These are phyloP conservation scores for Enteromius radiatus DNA, from an alignment of 2,797 vertebrate genomes.

Conservation along the genomic window DNA sequence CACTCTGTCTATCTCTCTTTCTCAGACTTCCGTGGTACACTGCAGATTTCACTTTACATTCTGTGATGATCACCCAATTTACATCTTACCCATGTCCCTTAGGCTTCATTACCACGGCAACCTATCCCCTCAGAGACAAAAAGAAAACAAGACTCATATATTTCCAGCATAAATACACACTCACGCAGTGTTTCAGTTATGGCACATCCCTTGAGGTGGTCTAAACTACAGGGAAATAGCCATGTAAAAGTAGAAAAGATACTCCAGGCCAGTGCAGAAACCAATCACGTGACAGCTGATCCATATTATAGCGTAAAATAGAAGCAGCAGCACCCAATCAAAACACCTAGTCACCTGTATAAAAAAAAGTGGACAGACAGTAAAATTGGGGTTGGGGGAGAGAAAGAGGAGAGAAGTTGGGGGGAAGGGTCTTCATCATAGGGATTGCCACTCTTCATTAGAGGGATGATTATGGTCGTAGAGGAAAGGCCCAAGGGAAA, in stretches of 20 bases:
- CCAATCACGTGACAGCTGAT: conserved; percentile 32
- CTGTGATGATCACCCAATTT: conserved; percentile 53
- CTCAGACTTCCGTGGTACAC: conserved; percentile 31
- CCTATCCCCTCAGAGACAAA: conserved; percentile 50
- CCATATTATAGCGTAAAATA: neutral
- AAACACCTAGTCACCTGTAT: conserved; percentile 42
- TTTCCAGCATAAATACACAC: conserved; percentile 35
- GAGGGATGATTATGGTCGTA: conserved; percentile 53
- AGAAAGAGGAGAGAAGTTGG: conserved; percentile 6
- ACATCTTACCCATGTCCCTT: conserved; percentile 52
- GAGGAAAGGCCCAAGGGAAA: conserved; percentile 50
- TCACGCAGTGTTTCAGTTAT: conserved; percentile 12
- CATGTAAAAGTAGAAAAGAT: conserved; percentile 27
- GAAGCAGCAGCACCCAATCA: conserved; percentile 27
- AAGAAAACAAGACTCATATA: conserved; percentile 46
- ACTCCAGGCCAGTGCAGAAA: conserved; percentile 30
- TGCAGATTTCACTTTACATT: conserved; percentile 55
- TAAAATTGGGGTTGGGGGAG: conserved; percentile 34
- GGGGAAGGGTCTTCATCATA: conserved; percentile 53
- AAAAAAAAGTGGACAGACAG: conserved; percentile 34
- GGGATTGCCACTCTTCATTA: conserved; percentile 63
- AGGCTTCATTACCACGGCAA: conserved; percentile 55
- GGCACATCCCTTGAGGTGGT: conserved; percentile 27
- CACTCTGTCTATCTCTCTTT: conserved; percentile 45
- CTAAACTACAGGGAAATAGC: conserved; percentile 33